Base-by-base conservation (phyloP, 2,888 invertebrate species). In the Dastarcus helophoroides region DNA sequence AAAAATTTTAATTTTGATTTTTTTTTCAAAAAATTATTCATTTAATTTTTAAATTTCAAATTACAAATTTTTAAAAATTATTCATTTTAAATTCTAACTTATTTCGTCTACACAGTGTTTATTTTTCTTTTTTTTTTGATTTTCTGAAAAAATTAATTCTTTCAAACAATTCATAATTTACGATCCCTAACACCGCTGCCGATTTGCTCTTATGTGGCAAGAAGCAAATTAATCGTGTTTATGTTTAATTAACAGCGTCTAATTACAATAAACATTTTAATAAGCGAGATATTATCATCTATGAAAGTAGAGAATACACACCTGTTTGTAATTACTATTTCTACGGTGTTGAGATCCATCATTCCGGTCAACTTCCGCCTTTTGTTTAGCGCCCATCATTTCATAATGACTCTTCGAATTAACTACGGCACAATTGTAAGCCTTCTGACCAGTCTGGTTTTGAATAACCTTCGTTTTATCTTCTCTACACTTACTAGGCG, bases 331-430 rank as follows among this genome's bases (percentile, higher is more conserved):
- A 37, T 35, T 17, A 31, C 26, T 31, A 11, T 22, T 44, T 39
- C 38, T 47, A 42, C 46, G 46, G 42, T 53, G 53, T 46, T 47
- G 48, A 38, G 42, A 40, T 41, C 48, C 49, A 40, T 40, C 40
- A 43, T 50, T 50, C 37, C 48, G 49, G 41, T 44, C 40, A 31
- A 44, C 51, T 47, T 58, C 56, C 53, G 52, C 46, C 44, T 50
- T 56, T 52, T 53, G 53, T 51, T 53, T 53, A 38, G 42, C 41
- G 41, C 46, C 52, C 37, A 49, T 45, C 42, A 56, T 49, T 46
- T 51, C 54, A 38, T 54, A 54, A 48, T 58, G 51, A 42, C 55
- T 58, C 41, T 50, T 57, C 31, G 57, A 57, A 40, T 41, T 49
- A 36, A 51, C 48, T 28, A 56, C 56, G 49, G 49, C 52, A 28